Evolutionary conservation across 2,888 invertebrate genomes (phyloP).

Genomic region (Taphrorychus bicolor): DNA sequence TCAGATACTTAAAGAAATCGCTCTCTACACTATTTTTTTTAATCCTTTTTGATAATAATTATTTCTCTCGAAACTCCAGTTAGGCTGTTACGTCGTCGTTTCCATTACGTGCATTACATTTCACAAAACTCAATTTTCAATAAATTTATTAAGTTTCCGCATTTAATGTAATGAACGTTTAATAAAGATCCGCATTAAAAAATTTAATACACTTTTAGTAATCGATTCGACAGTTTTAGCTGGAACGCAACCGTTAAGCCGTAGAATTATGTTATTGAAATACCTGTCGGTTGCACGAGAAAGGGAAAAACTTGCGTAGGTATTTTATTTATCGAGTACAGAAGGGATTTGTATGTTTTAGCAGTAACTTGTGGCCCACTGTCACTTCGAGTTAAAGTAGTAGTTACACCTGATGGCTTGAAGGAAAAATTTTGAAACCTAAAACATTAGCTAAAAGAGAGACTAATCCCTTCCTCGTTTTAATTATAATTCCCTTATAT

Average conservation of each 20-base stretch:
- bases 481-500: not conserved
- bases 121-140: not conserved
- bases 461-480: not conserved
- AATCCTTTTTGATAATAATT: too few species aligned
- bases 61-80: too few species aligned
- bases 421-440: too few species aligned
- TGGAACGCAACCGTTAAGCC: slow-evolving; percentile 1
- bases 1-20: too few species aligned
- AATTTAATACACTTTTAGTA: slow-evolving; percentile 3
- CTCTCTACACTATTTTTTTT: too few species aligned
- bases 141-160: not conserved
- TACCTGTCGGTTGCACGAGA: not conserved
- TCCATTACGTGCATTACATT: not conserved
- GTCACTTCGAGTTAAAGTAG: too few species aligned
- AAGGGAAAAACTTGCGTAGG: not conserved
- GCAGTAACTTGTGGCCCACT: too few species aligned
- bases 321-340: not conserved
- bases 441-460: too few species aligned
- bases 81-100: not conserved
- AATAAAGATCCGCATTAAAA: slow-evolving; percentile 4
- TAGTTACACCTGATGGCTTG: too few species aligned
- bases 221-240: not conserved
- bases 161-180: not conserved
- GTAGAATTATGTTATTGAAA: slow-evolving; percentile 1
- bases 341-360: not conserved